A percentile compares a stretch with the other conserved stretches of the same genome.
Conservation (phyloP, 2,888 invertebrate species). For the Belgica antarctica region DNA sequence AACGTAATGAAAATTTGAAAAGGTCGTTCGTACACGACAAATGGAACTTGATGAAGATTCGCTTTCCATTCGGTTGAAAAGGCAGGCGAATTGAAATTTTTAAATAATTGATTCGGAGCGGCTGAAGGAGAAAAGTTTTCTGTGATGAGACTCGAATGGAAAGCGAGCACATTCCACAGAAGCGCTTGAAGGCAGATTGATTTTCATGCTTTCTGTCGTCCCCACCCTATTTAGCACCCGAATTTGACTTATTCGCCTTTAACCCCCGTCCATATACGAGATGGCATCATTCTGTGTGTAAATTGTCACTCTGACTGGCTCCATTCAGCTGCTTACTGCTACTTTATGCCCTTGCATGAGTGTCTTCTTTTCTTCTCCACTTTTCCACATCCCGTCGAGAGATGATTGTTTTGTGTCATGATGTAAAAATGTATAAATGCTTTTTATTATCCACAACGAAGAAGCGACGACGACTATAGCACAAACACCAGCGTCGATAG, state of each 20-base stretch:
- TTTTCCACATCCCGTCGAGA: not conserved
- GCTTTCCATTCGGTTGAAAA: not conserved
- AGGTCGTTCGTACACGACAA: slow-evolving; percentile 7
- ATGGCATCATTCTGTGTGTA: not conserved
- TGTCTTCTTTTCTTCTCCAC: not conserved
- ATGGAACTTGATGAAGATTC: slow-evolving; percentile 15
- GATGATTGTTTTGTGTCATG: not conserved
- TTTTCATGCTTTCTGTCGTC: not conserved
- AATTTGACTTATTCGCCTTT: not conserved
- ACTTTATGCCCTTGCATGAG: not conserved
- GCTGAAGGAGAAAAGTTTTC: not conserved
- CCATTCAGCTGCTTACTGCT: slow-evolving; percentile 15
- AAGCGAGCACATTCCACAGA: too few species aligned
- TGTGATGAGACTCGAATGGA: not conserved
- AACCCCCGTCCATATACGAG: not conserved
- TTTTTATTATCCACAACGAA: slow-evolving; percentile 2
- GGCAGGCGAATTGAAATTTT: slow-evolving; percentile 9
- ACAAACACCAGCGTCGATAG: not conserved
- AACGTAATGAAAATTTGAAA: not conserved
- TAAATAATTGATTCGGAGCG: slow-evolving; percentile 16
- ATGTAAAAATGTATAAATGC: not conserved
- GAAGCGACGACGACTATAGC: too few species aligned
- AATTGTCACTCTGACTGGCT: not conserved
- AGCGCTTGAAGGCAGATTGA: slow-evolving; percentile 1
- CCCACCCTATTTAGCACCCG: not conserved